Percentiles rank a stretch among this genome's conserved stretches.
These are phyloP conservation scores for Heterochromis multidens DNA, from an alignment of 2,113 vertebrate genomes.

Conservation along the genomic window DNA sequence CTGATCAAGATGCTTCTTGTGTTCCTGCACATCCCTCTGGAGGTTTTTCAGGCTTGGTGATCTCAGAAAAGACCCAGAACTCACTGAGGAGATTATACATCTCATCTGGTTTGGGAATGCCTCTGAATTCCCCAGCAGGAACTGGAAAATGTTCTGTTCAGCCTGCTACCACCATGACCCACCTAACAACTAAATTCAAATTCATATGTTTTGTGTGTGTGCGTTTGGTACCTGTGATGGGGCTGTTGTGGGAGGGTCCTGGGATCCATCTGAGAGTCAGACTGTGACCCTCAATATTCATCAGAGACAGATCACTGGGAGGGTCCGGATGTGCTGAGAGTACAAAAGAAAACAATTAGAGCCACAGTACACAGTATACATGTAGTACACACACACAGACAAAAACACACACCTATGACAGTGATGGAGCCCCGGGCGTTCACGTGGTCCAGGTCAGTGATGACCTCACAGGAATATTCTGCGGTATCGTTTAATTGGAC, in stretches of 20 bases:
- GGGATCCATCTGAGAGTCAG: conserved; percentile 73
- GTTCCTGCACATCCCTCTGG: too few species aligned
- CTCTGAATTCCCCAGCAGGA: not conserved
- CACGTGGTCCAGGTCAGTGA: conserved; percentile 72
- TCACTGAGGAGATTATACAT: not conserved
- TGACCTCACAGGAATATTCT: conserved; percentile 79
- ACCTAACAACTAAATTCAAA: not conserved
- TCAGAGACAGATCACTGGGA: conserved; percentile 54
- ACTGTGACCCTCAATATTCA: conserved; percentile 17
- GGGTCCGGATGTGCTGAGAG: conserved; percentile 69
- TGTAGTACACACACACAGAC: not conserved
- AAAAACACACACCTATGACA: conserved; percentile 74
- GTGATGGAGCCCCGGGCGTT: conserved; percentile 75
- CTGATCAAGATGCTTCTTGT: too few species aligned
- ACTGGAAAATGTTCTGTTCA: not conserved
- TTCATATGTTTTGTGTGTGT: not conserved
- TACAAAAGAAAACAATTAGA: not conserved
- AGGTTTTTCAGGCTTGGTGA: not conserved
- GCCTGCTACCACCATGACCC: not conserved
- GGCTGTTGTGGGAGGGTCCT: conserved; percentile 76
- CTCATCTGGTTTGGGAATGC: too few species aligned
- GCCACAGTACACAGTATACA: not conserved
- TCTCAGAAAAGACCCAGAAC: not conserved
- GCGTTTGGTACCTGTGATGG: conserved; percentile 40
- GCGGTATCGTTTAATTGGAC: conserved; percentile 73